These are phyloP conservation scores for Cyprinodon diabolis DNA, from an alignment of 2,797 vertebrate species.

Conservation along the genomic window DNA sequence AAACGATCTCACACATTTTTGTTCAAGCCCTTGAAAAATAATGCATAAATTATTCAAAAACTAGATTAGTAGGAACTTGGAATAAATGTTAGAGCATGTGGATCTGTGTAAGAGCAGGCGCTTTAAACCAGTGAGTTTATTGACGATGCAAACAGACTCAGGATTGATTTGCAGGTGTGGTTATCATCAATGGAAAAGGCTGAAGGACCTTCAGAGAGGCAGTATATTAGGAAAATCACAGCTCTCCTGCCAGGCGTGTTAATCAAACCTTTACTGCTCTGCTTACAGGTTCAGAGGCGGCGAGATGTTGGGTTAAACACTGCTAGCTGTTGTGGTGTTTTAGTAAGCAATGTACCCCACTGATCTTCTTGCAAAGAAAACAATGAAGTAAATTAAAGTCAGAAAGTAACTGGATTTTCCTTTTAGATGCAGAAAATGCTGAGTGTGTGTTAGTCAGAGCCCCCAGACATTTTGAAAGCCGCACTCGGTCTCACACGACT, in stretches of 20 bases:
- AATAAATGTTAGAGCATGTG: background rate
- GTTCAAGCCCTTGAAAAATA: background rate
- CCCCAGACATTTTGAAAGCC: background rate
- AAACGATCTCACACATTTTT: background rate
- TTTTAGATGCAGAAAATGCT: constrained; percentile 9
- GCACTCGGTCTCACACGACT: constrained; percentile 1
- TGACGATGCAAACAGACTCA: constrained; percentile 33
- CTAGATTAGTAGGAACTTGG: background rate
- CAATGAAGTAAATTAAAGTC: background rate
- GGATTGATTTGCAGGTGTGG: constrained; percentile 43
- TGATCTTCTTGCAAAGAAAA: background rate
- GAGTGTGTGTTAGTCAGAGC: background rate
- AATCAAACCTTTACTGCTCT: constrained; percentile 35
- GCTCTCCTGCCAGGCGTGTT: constrained; percentile 40
- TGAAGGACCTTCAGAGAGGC: constrained; percentile 62
- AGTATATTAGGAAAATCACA: constrained; percentile 55
- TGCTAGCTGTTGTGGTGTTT: constrained; percentile 27
- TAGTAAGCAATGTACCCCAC: constrained; percentile 14
- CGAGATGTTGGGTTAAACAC: constrained; percentile 37
- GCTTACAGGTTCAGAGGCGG: constrained; percentile 53
- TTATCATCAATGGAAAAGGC: constrained; percentile 47
- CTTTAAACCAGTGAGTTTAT: constrained; percentile 37
- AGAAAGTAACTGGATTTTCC: background rate
- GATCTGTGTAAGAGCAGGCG: background rate
- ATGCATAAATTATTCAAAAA: background rate